These are phyloP conservation scores for Drosophila santomea DNA, from an alignment of 1,140 invertebrate species.

Conservation along the genomic window DNA sequence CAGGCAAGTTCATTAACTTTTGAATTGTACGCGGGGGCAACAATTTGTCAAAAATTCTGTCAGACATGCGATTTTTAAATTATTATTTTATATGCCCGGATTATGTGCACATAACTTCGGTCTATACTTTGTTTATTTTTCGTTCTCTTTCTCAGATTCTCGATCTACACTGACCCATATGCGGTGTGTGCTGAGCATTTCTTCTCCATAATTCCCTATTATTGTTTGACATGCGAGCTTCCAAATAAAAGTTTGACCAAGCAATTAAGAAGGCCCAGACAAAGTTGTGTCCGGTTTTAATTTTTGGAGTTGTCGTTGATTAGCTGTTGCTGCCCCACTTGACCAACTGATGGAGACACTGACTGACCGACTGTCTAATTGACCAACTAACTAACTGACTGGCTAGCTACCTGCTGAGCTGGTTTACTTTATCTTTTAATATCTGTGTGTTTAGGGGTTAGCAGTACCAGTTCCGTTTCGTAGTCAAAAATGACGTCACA, in stretches of 20 bases:
- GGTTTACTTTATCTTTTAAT: constrained; percentile 65
- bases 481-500: constrained; percentile 58
- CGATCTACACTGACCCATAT: constrained; percentile 40
- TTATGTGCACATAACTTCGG: constrained; percentile 40
- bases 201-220: constrained; percentile 48
- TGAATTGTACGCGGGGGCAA: constrained; percentile 63
- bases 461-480: constrained; percentile 69
- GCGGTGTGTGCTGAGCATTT: constrained; percentile 12
- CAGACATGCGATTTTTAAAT: constrained; percentile 78
- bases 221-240: constrained; percentile 50
- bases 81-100: constrained; percentile 52
- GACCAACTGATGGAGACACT: constrained; percentile 31
- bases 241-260: constrained; percentile 45
- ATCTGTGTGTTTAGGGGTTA: constrained; percentile 52
- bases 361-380: constrained; percentile 21
- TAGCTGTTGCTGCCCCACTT: constrained; percentile 54
- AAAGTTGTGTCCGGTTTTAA: constrained; percentile 51
- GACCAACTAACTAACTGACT: constrained; percentile 21
- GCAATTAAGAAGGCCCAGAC: constrained; percentile 48
- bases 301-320: constrained; percentile 65
- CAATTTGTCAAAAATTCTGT: constrained; percentile 78
- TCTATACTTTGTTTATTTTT: constrained; percentile 21
- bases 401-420: constrained; percentile 71
- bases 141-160: neutral
- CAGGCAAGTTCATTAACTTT: constrained; percentile 78